These are phyloP conservation scores for Spodoptera frugiperda DNA, from an alignment of 1,140 invertebrate species.

Conservation along the genomic window DNA sequence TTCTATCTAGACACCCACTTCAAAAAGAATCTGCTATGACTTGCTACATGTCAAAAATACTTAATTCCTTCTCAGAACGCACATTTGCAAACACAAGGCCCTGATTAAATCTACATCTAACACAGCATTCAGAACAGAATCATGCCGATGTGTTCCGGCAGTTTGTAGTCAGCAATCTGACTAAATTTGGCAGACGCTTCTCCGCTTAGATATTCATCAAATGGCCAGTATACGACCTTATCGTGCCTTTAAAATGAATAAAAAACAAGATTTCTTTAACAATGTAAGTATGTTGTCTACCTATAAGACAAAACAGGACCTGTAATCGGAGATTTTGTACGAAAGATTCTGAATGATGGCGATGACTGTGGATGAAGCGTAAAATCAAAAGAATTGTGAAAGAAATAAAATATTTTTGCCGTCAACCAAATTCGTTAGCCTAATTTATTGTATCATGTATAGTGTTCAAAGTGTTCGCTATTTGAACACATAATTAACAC, in stretches of 20 bases:
- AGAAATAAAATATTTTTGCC: too few relatives aligned
- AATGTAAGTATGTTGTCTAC: too few relatives aligned
- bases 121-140: constrained; percentile 17
- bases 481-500: too few relatives aligned
- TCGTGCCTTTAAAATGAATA: background rate
- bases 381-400: too few relatives aligned
- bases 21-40: background rate
- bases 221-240: constrained; percentile 6
- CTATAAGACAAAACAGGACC: background rate
- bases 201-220: constrained; percentile 10
- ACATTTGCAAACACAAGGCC: constrained; percentile 10
- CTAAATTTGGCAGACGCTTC: constrained; percentile 30
- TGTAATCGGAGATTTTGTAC: too few relatives aligned
- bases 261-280: too few relatives aligned
- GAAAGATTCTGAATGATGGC: too few relatives aligned
- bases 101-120: constrained; percentile 36
- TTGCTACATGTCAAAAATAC: background rate
- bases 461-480: too few relatives aligned
- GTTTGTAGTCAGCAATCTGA: constrained; percentile 1
- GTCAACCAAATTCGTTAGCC: too few relatives aligned
- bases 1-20: background rate
- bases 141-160: constrained; percentile 12
- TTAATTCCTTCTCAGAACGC: constrained; percentile 27
- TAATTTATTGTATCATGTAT: too few relatives aligned
- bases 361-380: too few relatives aligned